These are phyloP conservation scores for Alces alces DNA, from an alignment of 2,113 vertebrate species.

Conservation along the genomic window DNA sequence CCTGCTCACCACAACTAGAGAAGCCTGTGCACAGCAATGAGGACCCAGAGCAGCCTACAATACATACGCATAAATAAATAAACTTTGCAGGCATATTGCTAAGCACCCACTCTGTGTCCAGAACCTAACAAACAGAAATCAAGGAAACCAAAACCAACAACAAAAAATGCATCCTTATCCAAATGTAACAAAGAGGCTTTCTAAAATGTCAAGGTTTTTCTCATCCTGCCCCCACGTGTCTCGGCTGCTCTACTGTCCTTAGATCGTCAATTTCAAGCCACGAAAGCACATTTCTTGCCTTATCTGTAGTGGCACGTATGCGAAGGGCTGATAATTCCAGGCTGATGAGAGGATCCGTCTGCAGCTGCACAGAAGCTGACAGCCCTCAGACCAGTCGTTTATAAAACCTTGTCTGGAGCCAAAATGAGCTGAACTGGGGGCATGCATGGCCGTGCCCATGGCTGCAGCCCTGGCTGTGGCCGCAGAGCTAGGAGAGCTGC, in stretches of 20 bases:
- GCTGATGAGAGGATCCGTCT: slow-evolving; percentile 8
- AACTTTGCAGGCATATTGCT: background rate
- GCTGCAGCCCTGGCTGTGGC: background rate
- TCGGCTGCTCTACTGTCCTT: background rate
- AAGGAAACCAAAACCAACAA: background rate
- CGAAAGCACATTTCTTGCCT: background rate
- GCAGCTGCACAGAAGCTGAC: background rate
- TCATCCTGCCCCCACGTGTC: background rate
- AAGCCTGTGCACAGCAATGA: background rate
- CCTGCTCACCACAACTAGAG: background rate
- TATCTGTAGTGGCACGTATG: slow-evolving; percentile 45
- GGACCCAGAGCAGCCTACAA: background rate
- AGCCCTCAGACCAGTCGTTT: background rate
- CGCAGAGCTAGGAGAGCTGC: accelerated
- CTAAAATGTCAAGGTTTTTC: background rate
- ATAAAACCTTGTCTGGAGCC: slow-evolving; percentile 15
- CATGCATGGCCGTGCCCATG: background rate
- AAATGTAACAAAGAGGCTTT: background rate
- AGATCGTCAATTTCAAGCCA: background rate
- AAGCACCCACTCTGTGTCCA: background rate
- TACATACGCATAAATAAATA: background rate
- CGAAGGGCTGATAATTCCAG: slow-evolving; percentile 53
- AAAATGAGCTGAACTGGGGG: background rate
- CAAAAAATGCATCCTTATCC: background rate
- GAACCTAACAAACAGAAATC: background rate